A percentile compares a stretch with the other conserved stretches of the same genome.
Evolutionary conservation across 2,888 invertebrate genomes (phyloP).

Genomic region (Caenorhabditis sp.): DNA sequence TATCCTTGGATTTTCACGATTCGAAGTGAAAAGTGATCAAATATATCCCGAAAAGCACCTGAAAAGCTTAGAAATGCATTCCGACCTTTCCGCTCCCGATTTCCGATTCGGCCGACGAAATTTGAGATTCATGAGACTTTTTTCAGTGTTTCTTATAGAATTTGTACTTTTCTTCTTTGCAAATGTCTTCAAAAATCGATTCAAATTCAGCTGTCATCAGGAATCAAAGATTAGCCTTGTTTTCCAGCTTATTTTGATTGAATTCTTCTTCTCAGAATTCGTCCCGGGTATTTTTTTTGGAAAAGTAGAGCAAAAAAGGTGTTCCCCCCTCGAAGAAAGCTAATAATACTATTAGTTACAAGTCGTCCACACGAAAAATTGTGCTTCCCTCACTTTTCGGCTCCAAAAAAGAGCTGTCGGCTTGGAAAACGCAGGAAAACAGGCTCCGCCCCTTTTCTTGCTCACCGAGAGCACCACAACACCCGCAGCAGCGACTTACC

Average conservation of each 20-base stretch:
- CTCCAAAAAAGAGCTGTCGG: slow-evolving; percentile 6
- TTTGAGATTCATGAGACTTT: slow-evolving; percentile 46
- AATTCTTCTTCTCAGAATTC: too few species aligned
- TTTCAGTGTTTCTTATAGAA: background rate
- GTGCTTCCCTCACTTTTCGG: background rate
- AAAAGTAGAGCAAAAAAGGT: too few species aligned
- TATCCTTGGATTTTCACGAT: background rate
- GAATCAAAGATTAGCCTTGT: too few species aligned
- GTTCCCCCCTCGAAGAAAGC: too few species aligned
- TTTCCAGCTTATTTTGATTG: too few species aligned
- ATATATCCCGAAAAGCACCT: background rate
- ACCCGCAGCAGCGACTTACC: too few species aligned
- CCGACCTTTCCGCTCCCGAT: background rate
- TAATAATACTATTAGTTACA: too few species aligned
- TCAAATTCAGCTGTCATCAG: too few species aligned
- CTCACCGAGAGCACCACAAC: slow-evolving; percentile 1
- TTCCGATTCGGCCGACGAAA: background rate
- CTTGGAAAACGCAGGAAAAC: too few species aligned
- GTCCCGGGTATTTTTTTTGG: too few species aligned
- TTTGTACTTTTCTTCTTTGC: too few species aligned
- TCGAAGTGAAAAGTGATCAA: background rate
- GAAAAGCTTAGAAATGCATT: slow-evolving; percentile 18
- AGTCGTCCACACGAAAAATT: background rate
- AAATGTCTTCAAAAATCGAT: too few species aligned
- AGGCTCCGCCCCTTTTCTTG: slow-evolving; percentile 18